Evolutionary conservation across 2,888 invertebrate species (phyloP).

Genomic region (Elaeidobius kamerunicus): DNA sequence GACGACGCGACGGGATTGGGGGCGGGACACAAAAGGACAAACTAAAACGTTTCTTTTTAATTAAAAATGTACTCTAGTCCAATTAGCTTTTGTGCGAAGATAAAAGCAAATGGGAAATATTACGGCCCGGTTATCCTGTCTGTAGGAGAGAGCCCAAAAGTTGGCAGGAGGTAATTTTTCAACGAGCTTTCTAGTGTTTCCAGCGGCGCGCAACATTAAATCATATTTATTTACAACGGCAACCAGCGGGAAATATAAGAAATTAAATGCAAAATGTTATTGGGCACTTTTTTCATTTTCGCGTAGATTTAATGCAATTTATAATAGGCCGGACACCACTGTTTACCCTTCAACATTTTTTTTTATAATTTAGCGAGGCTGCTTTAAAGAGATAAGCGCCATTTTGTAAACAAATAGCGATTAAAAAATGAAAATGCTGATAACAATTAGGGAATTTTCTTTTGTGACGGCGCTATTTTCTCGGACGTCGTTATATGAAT

Average conservation of each 20-base stretch:
- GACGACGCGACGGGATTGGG: too few relatives aligned
- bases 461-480: conserved; percentile 1
- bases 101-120: conserved; percentile 28
- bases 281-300: too few relatives aligned
- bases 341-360: too few relatives aligned
- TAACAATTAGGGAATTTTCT: conserved; percentile 3
- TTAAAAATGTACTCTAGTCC: conserved; percentile 31
- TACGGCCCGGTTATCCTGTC: conserved; percentile 26
- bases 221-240: too few relatives aligned
- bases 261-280: too few relatives aligned
- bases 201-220: too few relatives aligned
- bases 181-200: conserved; percentile 21
- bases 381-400: background rate
- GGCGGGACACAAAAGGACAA: conserved; percentile 10
- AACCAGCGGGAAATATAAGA: too few relatives aligned
- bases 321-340: too few relatives aligned
- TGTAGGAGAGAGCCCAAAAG: conserved; percentile 24
- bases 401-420: background rate
- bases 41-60: conserved; percentile 21
- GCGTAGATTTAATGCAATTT: too few relatives aligned
- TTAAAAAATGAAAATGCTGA: conserved; percentile 7
- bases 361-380: background rate
- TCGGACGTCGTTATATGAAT: conserved; percentile 2
- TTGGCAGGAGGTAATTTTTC: conserved; percentile 28
- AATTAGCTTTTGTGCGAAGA: conserved; percentile 30